Conservation (phyloP, 1,140 invertebrate species). For the Lasioglossum baleicum region DNA sequence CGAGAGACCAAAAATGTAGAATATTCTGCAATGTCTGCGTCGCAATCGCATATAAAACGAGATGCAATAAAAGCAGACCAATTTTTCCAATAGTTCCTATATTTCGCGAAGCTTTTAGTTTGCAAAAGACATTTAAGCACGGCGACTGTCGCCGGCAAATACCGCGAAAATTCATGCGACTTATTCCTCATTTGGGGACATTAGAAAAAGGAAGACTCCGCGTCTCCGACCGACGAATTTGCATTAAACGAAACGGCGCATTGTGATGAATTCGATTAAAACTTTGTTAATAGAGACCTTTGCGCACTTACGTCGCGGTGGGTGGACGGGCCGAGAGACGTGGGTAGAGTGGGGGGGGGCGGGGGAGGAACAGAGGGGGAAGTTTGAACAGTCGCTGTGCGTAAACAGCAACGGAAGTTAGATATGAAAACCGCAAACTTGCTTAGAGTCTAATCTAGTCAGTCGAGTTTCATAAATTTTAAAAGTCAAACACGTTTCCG, state of each 20-base stretch:
- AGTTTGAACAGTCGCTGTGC: constrained; percentile 46
- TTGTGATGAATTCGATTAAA: constrained; percentile 53
- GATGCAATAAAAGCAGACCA: too few relatives aligned
- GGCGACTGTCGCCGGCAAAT: too few relatives aligned
- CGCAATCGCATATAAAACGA: too few relatives aligned
- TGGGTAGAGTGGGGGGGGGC: too few relatives aligned
- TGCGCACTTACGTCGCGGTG: constrained; percentile 28
- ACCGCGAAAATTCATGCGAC: background rate
- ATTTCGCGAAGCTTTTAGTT: too few relatives aligned
- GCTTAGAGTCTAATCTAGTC: constrained; percentile 50
- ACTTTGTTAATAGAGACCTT: constrained; percentile 52
- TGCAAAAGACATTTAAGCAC: too few relatives aligned
- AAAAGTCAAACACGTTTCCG: constrained; percentile 50
- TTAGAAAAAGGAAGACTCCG: background rate
- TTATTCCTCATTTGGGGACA: constrained; percentile 3
- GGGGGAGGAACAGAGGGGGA: background rate
- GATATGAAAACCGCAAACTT: constrained; percentile 52
- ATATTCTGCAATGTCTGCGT: too few relatives aligned
- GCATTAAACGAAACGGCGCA: constrained; percentile 49
- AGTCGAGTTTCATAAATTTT: constrained; percentile 51
- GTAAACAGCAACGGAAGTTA: constrained; percentile 51
- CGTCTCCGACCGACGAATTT: constrained; percentile 29
- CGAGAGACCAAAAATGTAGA: too few relatives aligned
- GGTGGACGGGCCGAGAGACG: too few relatives aligned
- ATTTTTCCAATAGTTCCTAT: too few relatives aligned